Conservation (phyloP, 2,797 vertebrate genomes). For the Pempheris klunzingeri region DNA sequence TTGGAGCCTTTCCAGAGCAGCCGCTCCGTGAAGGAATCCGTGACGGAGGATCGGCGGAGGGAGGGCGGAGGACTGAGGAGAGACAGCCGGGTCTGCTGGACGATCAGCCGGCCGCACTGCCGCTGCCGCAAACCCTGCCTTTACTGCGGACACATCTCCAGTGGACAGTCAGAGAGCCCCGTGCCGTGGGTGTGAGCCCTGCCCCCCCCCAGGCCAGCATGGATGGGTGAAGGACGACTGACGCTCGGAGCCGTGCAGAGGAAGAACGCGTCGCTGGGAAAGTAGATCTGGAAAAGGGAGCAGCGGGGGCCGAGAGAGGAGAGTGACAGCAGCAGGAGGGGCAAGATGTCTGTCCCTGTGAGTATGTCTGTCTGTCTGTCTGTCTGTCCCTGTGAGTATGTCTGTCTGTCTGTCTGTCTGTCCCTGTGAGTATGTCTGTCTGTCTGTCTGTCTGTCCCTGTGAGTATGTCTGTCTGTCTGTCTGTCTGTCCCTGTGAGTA, state of each 20-base stretch:
- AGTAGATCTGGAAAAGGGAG: conserved; percentile 38
- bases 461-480: too few relatives aligned
- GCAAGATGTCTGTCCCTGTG: conserved; percentile 86
- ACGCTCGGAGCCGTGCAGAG: conserved; percentile 39
- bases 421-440: too few relatives aligned
- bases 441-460: too few relatives aligned
- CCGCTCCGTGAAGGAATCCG: conserved; percentile 6
- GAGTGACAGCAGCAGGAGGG: conserved; percentile 38
- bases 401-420: not conserved
- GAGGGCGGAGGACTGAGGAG: not conserved
- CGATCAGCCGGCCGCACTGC: conserved; percentile 26
- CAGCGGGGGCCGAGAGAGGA: too few relatives aligned
- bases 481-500: conserved; percentile 86
- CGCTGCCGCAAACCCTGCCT: not conserved
- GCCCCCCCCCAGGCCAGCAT: conserved; percentile 5
- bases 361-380: too few relatives aligned
- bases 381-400: too few relatives aligned
- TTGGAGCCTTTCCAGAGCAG: not conserved
- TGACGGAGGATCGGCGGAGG: not conserved
- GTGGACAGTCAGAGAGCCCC: too few relatives aligned
- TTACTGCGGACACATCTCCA: not conserved
- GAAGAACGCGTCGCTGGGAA: conserved; percentile 39
- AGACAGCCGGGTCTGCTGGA: conserved; percentile 28
- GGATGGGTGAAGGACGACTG: conserved; percentile 54
- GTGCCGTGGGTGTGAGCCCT: too few relatives aligned